These are phyloP conservation scores for Sinotaia quadrata DNA, from an alignment of 2,888 invertebrate genomes.

Conservation along the genomic window DNA sequence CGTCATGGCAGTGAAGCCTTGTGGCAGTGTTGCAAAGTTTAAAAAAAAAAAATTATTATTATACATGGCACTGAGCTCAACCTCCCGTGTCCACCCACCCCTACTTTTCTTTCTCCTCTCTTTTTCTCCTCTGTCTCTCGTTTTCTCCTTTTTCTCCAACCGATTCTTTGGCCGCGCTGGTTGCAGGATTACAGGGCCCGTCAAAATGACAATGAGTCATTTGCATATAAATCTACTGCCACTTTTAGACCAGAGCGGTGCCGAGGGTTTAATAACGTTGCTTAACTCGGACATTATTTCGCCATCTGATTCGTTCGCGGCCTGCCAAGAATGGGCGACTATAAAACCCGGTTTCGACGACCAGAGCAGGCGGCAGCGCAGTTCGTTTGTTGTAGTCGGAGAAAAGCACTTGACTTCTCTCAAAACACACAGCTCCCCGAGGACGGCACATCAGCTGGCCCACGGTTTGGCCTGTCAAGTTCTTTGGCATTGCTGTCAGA, in stretches of 20 bases:
- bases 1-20: too few relatives aligned
- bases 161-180: background rate
- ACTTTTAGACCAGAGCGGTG: constrained; percentile 10
- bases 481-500: background rate
- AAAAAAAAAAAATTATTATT: too few relatives aligned
- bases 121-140: background rate
- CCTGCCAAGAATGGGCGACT: background rate
- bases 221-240: constrained; percentile 32
- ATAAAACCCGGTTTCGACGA: background rate
- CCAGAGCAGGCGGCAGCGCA: background rate
- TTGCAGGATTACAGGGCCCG: constrained; percentile 18
- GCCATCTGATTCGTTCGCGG: constrained; percentile 19
- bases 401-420: background rate
- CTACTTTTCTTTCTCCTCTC: background rate
- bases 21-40: too few relatives aligned
- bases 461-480: background rate
- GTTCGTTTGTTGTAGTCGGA: background rate
- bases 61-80: too few relatives aligned
- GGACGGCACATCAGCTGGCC: background rate
- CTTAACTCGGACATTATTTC: constrained; percentile 18
- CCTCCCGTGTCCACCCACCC: too few relatives aligned
- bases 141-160: background rate
- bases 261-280: constrained; percentile 15
- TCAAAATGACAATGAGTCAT: constrained; percentile 32
- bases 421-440: constrained; percentile 3